Evolutionary conservation across 2,113 vertebrate species (phyloP).

Genomic region (Elgaria multicarinata): DNA sequence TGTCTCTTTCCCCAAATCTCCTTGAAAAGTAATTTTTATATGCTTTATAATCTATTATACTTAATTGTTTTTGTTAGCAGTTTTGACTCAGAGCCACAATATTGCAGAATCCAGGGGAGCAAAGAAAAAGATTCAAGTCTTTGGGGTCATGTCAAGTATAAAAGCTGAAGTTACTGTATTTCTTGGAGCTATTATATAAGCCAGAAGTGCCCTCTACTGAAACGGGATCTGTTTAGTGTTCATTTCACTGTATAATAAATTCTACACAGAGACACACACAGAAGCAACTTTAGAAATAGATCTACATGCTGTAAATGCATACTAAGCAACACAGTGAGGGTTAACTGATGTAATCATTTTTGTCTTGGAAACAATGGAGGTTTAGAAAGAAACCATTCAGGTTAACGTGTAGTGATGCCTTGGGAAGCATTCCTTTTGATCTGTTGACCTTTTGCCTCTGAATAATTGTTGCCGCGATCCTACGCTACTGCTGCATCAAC

Average conservation of each 20-base stretch:
- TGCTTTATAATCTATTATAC: constrained; percentile 7
- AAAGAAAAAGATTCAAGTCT: constrained; percentile 25
- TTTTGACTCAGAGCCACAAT: neutral
- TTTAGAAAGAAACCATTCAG: neutral
- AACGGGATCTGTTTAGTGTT: constrained; percentile 48
- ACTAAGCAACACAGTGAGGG: constrained; percentile 40
- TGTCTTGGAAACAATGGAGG: neutral
- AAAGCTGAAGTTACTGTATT: constrained; percentile 31
- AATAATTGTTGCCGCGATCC: constrained; percentile 26
- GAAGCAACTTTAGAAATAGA: constrained; percentile 9
- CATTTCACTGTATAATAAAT: neutral
- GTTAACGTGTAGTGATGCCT: neutral
- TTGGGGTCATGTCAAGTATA: constrained; percentile 31
- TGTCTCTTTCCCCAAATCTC: constrained; percentile 30
- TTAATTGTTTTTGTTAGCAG: constrained; percentile 30
- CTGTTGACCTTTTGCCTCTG: neutral
- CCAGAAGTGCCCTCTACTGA: constrained; percentile 70
- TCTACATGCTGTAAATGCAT: constrained; percentile 46
- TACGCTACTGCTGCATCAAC: constrained; percentile 51
- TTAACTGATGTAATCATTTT: constrained; percentile 35
- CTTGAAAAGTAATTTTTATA: constrained; percentile 2
- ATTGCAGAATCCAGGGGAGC: constrained; percentile 46
- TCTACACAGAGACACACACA: neutral
- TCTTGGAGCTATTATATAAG: constrained; percentile 60
- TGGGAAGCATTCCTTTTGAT: neutral